Conservation (phyloP, 2,888 invertebrate genomes). For the Apoda limacodes region DNA sequence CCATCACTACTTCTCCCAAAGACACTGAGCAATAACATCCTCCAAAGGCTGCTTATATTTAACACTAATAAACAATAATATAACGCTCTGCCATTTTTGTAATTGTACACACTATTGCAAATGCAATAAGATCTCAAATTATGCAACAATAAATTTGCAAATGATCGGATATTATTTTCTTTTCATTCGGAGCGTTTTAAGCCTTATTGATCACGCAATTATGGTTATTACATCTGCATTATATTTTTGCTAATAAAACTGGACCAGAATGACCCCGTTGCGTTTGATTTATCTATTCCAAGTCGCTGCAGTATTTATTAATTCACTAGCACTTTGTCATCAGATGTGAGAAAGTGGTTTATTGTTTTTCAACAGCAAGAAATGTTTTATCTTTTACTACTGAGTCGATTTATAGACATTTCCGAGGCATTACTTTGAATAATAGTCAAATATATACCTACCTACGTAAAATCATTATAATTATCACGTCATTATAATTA, state of each 20-base stretch:
- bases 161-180: constrained; percentile 17
- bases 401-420: no score
- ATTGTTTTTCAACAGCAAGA: constrained; percentile 40
- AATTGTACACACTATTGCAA: constrained; percentile 13
- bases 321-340: constrained; percentile 61
- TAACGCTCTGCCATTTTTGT: no score
- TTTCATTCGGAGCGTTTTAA: constrained; percentile 13
- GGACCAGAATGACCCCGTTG: constrained; percentile 40
- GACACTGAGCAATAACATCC: constrained; percentile 61
- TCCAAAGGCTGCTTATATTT: constrained; percentile 40
- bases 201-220: constrained; percentile 14
- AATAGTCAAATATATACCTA: no score
- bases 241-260: constrained; percentile 19
- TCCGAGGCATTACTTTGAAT: no score
- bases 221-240: constrained; percentile 10
- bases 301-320: constrained; percentile 42
- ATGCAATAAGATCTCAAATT: constrained; percentile 9
- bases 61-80: constrained; percentile 29
- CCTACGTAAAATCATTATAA: no score
- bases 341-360: constrained; percentile 57
- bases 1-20: constrained; percentile 42
- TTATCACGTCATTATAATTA: no score
- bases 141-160: constrained; percentile 20
- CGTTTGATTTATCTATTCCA: constrained; percentile 51
- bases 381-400: no score